Evolutionary conservation across 2,888 invertebrate genomes (phyloP).

Genomic region (Chironomus riparius): DNA sequence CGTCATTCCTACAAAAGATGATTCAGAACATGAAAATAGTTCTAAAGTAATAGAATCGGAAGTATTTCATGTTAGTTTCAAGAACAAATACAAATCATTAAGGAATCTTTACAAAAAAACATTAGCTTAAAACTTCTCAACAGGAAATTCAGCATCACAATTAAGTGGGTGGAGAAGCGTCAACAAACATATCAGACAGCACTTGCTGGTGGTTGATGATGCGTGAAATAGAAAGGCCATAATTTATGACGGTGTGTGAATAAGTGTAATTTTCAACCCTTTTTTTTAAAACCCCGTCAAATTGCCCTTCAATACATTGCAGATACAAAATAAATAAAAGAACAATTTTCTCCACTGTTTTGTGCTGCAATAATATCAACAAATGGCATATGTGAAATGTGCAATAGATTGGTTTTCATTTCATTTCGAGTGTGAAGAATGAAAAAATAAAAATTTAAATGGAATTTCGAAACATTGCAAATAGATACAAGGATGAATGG

Average conservation of each 20-base stretch:
- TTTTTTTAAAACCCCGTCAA: neutral
- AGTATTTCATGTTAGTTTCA: neutral
- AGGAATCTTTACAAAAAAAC: neutral
- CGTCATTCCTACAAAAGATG: no score
- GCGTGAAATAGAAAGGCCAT: constrained; percentile 21
- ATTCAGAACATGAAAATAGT: no score
- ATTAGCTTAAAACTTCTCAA: neutral
- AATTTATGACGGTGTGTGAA: constrained; percentile 23
- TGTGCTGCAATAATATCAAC: neutral
- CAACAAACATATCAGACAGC: neutral
- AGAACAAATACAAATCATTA: neutral
- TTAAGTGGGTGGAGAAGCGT: neutral
- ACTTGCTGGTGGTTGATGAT: neutral
- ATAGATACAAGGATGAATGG: neutral
- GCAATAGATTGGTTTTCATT: neutral
- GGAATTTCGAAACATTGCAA: neutral
- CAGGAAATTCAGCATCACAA: no score
- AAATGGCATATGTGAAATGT: neutral
- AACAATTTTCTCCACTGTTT: no score
- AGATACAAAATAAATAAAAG: neutral
- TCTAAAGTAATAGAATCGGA: neutral
- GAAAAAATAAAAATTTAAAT: neutral
- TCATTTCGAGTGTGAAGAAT: neutral
- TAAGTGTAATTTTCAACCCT: constrained; percentile 11
- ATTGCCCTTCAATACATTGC: neutral